These are phyloP conservation scores for Sycophila texana DNA, from an alignment of 2,888 invertebrate genomes.

Conservation along the genomic window DNA sequence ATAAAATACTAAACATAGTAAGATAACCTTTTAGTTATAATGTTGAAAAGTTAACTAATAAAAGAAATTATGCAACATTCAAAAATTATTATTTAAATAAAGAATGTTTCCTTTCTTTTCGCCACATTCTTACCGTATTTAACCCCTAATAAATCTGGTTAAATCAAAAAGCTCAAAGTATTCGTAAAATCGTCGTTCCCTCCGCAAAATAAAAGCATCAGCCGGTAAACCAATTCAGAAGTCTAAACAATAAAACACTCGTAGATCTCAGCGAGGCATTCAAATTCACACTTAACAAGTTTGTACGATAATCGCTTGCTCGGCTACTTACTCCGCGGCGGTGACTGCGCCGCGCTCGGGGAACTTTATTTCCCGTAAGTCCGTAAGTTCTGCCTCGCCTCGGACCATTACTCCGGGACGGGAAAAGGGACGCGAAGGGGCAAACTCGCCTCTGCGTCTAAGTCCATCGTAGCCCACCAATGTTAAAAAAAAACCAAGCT, in stretches of 20 bases:
- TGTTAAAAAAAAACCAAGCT: background rate
- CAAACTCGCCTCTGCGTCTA: background rate
- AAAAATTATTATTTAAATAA: no score
- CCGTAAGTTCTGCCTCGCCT: conserved; percentile 3
- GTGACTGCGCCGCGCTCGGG: background rate
- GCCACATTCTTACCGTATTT: background rate
- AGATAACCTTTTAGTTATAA: no score
- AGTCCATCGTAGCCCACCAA: background rate
- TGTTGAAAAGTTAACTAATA: no score
- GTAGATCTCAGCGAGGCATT: background rate
- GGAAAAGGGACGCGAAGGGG: background rate
- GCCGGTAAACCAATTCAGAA: no score
- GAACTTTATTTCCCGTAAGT: conserved; percentile 18
- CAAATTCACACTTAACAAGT: conserved; percentile 18
- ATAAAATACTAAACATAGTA: no score
- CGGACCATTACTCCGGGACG: background rate
- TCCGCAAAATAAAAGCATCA: background rate
- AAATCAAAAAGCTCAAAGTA: background rate
- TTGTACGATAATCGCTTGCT: background rate
- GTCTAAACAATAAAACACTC: no score
- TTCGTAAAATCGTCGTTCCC: no score
- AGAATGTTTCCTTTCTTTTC: no score
- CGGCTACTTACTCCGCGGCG: background rate
- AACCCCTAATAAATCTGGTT: no score
- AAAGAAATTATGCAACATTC: no score